A percentile compares a stretch with the other conserved stretches of the same genome.
These are phyloP conservation scores for Drosophila nr. fundita DNA, from an alignment of 2,888 invertebrate species.

Conservation along the genomic window DNA sequence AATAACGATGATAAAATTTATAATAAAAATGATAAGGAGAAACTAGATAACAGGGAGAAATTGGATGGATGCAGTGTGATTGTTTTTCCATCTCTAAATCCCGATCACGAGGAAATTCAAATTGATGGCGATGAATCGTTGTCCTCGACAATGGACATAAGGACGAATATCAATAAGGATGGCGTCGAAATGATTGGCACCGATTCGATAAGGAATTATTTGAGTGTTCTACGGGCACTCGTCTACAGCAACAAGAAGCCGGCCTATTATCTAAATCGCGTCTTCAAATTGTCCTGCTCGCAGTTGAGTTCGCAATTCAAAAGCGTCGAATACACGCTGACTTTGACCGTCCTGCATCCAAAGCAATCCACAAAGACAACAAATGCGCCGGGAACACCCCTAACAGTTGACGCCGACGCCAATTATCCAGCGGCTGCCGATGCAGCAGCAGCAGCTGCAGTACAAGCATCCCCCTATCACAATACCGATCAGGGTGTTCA, in stretches of 20 bases:
- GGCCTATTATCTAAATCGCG: slow-evolving; percentile 96
- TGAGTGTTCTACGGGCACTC: slow-evolving; percentile 85
- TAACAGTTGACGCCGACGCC: slow-evolving; percentile 42
- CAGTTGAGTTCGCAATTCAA: slow-evolving; percentile 96
- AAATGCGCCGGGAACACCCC: slow-evolving; percentile 85
- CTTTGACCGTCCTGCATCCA: slow-evolving; percentile 95
- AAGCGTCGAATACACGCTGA: slow-evolving; percentile 97
- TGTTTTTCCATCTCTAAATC: slow-evolving; percentile 97
- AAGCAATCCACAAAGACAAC: slow-evolving; percentile 85
- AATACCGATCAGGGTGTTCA: slow-evolving; percentile 20
- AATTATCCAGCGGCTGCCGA: slow-evolving; percentile 17
- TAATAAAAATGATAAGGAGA: slow-evolving; percentile 29
- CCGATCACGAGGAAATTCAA: slow-evolving; percentile 94
- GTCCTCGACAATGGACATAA: slow-evolving; percentile 83
- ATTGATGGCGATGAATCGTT: slow-evolving; percentile 84
- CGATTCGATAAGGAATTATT: slow-evolving; percentile 83
- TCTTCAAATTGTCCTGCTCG: slow-evolving; percentile 97
- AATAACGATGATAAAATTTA: slow-evolving; percentile 24
- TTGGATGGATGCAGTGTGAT: slow-evolving; percentile 97
- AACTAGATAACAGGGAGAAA: slow-evolving; percentile 36
- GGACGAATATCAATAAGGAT: slow-evolving; percentile 94
- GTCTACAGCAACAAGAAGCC: slow-evolving; percentile 98
- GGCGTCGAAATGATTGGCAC: slow-evolving; percentile 88
- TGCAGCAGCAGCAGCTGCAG: not conserved
- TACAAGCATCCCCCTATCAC: slow-evolving; percentile 26